Percentiles rank a stretch among this genome's conserved stretches.
Conservation (phyloP, 1,140 invertebrate species). For the Periplaneta americana region DNA sequence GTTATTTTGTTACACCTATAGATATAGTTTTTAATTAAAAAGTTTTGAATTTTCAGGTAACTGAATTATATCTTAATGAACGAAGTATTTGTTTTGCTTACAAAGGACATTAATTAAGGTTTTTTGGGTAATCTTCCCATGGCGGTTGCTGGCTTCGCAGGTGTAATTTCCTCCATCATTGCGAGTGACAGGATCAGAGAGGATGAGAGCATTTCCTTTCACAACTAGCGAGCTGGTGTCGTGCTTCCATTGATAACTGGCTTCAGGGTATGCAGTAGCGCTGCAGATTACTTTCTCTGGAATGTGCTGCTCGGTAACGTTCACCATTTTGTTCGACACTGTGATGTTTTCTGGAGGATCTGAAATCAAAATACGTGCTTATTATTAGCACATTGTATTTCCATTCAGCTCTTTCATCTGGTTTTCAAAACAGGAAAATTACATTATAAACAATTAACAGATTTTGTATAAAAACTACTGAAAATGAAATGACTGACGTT, state of each 20-base stretch:
- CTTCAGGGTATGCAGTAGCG: slow-evolving; percentile 66
- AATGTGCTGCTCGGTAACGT: slow-evolving; percentile 69
- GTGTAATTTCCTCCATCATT: slow-evolving; percentile 62
- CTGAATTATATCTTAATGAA: too few relatives aligned
- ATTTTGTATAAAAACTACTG: too few relatives aligned
- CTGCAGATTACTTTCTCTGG: slow-evolving; percentile 70
- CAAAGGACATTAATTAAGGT: slow-evolving; percentile 73
- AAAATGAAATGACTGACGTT: too few relatives aligned
- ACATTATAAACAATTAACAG: too few relatives aligned
- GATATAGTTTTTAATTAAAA: too few relatives aligned
- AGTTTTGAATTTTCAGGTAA: too few relatives aligned
- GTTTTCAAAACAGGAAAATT: too few relatives aligned
- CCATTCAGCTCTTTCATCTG: too few relatives aligned
- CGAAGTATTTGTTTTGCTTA: too few relatives aligned
- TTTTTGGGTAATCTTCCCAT: slow-evolving; percentile 58
- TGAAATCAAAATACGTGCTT: too few relatives aligned
- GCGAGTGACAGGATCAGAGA: slow-evolving; percentile 51
- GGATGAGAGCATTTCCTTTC: slow-evolving; percentile 46
- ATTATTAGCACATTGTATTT: too few relatives aligned
- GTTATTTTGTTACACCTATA: too few relatives aligned
- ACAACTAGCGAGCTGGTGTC: slow-evolving; percentile 37
- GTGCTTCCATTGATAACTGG: slow-evolving; percentile 60
- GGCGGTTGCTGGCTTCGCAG: slow-evolving; percentile 70
- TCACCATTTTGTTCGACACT: slow-evolving; percentile 61
- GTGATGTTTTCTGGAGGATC: slow-evolving; percentile 82